Base-by-base conservation (phyloP, 2,888 invertebrate genomes). In the Tachina fera region DNA sequence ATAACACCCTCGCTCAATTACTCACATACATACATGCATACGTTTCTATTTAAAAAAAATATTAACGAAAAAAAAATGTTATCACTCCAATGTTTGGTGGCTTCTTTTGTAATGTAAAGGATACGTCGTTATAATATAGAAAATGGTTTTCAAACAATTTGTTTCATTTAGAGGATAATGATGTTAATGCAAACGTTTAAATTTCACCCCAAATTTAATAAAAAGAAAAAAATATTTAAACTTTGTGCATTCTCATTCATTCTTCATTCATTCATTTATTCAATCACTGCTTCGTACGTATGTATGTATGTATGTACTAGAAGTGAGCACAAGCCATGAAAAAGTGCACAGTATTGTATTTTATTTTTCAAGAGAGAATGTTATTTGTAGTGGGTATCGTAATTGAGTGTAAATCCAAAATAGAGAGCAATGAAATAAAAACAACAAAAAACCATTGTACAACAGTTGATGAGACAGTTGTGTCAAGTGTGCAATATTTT, bases 151-250 rank as follows among this genome's bases (percentile, higher is more conserved):
- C 83, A 86, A 86, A 86, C 83, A 86, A 86, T 86, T 83, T 86
- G 86, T 86, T 86, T 86, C 86, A 83, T 86, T 86, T 86, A 86
- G 75, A 86, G 86, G 86, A 86, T 86, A 86, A 87, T 83, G 83
- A 81, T 83, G 87, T 84, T 86, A 84, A 86, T 87, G 85, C 81
- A 79, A 83, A 85, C 87, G 83, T 85, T 87, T 83, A 81, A 79
- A 83, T 75, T 79, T 83, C 83, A 82, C 87, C 84, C 78, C 74
- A 51, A 75, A 68, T 81, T 45, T 43, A 31, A 3, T 13, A 56
- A 61, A 14, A 45, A 19, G n/a, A 19, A 4, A 63, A 19, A 45
- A 19, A n/a, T 10, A 14, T 71, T 79, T 83, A 60, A 77, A 56
- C 83, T 72, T 31, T 67, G 31, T 83, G 83, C 83, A 83, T 72